Percentiles rank a stretch among this genome's conserved stretches.
These are phyloP conservation scores for Xanthia togata DNA, from an alignment of 2,888 invertebrate genomes.

Conservation along the genomic window DNA sequence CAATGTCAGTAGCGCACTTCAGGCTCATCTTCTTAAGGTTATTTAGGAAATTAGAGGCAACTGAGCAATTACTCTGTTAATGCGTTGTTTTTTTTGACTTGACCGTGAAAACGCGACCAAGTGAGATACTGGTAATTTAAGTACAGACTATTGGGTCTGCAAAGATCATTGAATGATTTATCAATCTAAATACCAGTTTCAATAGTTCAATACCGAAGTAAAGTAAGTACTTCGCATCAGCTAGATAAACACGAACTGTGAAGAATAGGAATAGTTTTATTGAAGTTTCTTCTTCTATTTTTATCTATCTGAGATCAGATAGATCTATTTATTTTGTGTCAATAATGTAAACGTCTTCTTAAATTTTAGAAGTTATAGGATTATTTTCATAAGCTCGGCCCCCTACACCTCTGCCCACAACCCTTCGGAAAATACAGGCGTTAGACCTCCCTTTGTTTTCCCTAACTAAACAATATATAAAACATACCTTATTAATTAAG, in stretches of 20 bases:
- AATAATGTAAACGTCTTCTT: no score
- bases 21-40: constrained; percentile 51
- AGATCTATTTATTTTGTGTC: neutral
- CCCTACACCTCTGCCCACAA: neutral
- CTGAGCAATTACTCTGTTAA: constrained; percentile 66
- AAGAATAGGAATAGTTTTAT: constrained; percentile 30
- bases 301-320: neutral
- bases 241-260: constrained; percentile 22
- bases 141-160: constrained; percentile 49
- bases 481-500: constrained; percentile 23
- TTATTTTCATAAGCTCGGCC: neutral
- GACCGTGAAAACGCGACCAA: constrained; percentile 68
- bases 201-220: neutral
- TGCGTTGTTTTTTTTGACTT: constrained; percentile 59
- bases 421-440: neutral
- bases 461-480: constrained; percentile 2
- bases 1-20: constrained; percentile 39
- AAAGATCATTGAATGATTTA: constrained; percentile 48
- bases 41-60: constrained; percentile 57
- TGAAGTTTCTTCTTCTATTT: neutral
- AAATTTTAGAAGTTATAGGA: neutral
- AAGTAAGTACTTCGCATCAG: neutral
- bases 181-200: constrained; percentile 2
- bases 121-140: constrained; percentile 54
- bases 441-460: neutral